phyloP scores from a whole-genome alignment of 2,888 invertebrate genomes.

The Heliothis peltigera region DNA sequence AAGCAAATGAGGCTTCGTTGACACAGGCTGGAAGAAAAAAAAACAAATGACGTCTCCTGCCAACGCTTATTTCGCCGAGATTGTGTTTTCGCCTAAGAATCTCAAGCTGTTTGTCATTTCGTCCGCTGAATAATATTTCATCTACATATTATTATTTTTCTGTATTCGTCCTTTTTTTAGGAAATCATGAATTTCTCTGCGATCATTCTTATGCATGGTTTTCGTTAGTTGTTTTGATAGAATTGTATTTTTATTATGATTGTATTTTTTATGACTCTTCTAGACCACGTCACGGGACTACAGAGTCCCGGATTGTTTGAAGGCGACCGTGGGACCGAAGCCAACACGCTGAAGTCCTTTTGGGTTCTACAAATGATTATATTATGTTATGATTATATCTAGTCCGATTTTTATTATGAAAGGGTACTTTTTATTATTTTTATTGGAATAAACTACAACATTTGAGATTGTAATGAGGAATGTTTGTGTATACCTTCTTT shows the following conservation, averaged over 20 bases:
- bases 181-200: constrained; percentile 49
- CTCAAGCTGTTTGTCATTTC: constrained; percentile 75
- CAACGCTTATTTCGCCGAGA: constrained; percentile 75
- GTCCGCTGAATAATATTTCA: constrained; percentile 67
- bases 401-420: not conserved
- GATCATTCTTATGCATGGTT: constrained; percentile 31
- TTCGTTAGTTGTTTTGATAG: constrained; percentile 29
- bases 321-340: too few species aligned
- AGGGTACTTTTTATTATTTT: not conserved
- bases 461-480: not conserved
- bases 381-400: too few species aligned
- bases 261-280: too few species aligned
- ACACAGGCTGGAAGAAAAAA: constrained; percentile 70
- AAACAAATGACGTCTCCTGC: constrained; percentile 68
- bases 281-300: too few species aligned
- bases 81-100: constrained; percentile 77
- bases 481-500: too few species aligned
- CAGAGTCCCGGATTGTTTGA: too few species aligned
- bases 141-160: constrained; percentile 68
- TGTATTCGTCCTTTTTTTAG: constrained; percentile 30
- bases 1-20: constrained; percentile 77
- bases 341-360: too few species aligned
- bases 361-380: too few species aligned
- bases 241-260: constrained; percentile 18
- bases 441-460: not conserved